Percentiles rank a stretch among this genome's conserved stretches.
Conservation (phyloP, 2,888 invertebrate species). For the Hylaea fasciaria region DNA sequence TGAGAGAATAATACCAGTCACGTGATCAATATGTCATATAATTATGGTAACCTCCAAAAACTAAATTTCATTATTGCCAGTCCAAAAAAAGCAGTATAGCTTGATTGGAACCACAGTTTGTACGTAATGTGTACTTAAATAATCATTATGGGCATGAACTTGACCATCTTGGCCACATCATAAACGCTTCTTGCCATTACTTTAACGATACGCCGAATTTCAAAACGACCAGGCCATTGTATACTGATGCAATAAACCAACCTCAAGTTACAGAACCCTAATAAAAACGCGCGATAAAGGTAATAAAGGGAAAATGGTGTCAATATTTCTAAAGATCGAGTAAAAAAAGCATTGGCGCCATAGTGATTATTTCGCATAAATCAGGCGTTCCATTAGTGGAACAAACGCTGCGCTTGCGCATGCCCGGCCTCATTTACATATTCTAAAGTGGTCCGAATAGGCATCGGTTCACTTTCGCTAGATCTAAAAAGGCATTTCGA, state of each 20-base stretch:
- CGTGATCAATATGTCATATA: no score
- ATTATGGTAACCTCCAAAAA: no score
- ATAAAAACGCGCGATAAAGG: conserved; percentile 16
- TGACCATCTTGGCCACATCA: conserved; percentile 17
- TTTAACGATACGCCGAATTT: conserved; percentile 35
- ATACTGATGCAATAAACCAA: conserved; percentile 29
- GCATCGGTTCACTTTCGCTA: conserved; percentile 42
- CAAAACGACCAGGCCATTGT: conserved; percentile 38
- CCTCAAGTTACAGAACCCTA: neutral
- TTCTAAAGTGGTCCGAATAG: conserved; percentile 47
- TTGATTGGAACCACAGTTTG: conserved; percentile 13
- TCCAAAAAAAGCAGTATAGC: neutral
- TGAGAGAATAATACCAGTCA: no score
- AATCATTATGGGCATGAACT: conserved; percentile 19
- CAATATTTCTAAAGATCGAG: conserved; percentile 30
- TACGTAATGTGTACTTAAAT: conserved; percentile 22
- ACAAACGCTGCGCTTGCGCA: conserved; percentile 53
- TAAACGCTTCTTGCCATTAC: conserved; percentile 24
- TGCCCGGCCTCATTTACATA: conserved; percentile 50
- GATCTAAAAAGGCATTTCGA: conserved; percentile 36
- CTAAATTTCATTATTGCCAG: neutral
- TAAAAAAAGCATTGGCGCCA: conserved; percentile 45
- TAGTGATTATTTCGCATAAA: conserved; percentile 56
- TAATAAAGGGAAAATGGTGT: conserved; percentile 21
- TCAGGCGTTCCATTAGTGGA: conserved; percentile 55